Base-by-base conservation (phyloP, 2,113 vertebrate species). In the Ophiodon elongatus region DNA sequence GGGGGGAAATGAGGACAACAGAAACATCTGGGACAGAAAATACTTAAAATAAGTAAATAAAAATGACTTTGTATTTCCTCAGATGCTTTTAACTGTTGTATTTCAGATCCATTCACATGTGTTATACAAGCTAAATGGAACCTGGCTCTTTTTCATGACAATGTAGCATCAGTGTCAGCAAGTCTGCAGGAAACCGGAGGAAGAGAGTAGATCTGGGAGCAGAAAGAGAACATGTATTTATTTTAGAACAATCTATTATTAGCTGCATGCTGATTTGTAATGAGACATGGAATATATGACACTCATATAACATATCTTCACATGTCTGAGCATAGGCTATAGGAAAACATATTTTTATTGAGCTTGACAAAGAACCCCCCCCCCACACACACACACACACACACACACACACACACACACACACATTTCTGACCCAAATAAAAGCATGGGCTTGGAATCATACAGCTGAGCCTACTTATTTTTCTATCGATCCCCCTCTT, bases 391-490 rank as follows among this genome's bases (percentile, higher is more conserved):
- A n/a, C n/a, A n/a, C 69, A 83, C 41, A 14, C 59, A 63, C 69
- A 69, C 43, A 41, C 67, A 76, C 50, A 82, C 45, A 15, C 63
- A 70, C 47, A 37, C 74, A 73, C 70, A 84, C n/a, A 35, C 59
- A 70, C 69, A 74, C 41, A 43, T 81, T 78, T 70, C 81, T 93
- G 91, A 92, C 91, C 87, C 85, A 92, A 79, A 92, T 92, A 91
- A 85, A 87, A 91, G 79, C 62, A 87, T 87, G 70, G 73, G 60
- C 47, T 37, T 50, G n/a, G 81, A 87, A 79, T 86, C 68, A 86
- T 68, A 76, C 77, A 76, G 45, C 47, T 27, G 31, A 78, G 57
- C 62, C 72, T 63, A 67, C 11, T 62, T 77, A 56, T 76, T 75
- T 80, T 76, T 87, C 71, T 90, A 68, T 85, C 80, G 62, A 41